Evolutionary conservation across 2,888 invertebrate species (phyloP).

Genomic region (Osedax frankpressi): DNA sequence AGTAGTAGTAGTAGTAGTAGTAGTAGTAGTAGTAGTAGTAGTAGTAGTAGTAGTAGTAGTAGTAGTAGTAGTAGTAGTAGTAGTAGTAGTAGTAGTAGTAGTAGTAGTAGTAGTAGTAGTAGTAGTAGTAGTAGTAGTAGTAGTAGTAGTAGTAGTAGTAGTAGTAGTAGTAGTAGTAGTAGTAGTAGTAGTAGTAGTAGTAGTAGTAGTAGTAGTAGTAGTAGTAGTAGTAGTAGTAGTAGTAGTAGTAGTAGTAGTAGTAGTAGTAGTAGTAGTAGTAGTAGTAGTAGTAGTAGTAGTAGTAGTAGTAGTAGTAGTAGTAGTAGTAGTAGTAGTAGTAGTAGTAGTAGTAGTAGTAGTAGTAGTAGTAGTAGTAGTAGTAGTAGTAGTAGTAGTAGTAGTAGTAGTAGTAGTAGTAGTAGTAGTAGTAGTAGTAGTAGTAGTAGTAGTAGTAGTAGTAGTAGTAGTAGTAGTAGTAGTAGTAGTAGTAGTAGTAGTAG

Average conservation of each 20-base stretch:
- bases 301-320: slow-evolving; percentile 15
- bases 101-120: slow-evolving; percentile 13
- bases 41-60: slow-evolving; percentile 34
- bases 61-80: background rate
- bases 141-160: background rate
- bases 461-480: background rate
- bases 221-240: background rate
- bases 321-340: background rate
- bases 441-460: slow-evolving; percentile 34
- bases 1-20: background rate
- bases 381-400: slow-evolving; percentile 29
- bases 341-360: slow-evolving; percentile 11
- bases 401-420: background rate
- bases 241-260: background rate
- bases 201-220: slow-evolving; percentile 34
- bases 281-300: slow-evolving; percentile 33
- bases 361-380: slow-evolving; percentile 29
- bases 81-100: background rate
- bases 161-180: background rate
- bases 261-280: slow-evolving; percentile 12
- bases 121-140: slow-evolving; percentile 34
- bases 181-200: slow-evolving; percentile 12
- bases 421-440: slow-evolving; percentile 11
- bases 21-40: slow-evolving; percentile 13
- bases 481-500: slow-evolving; percentile 34